Evolutionary conservation across 2,888 invertebrate species (phyloP).

Genomic region (Myathropa florea): DNA sequence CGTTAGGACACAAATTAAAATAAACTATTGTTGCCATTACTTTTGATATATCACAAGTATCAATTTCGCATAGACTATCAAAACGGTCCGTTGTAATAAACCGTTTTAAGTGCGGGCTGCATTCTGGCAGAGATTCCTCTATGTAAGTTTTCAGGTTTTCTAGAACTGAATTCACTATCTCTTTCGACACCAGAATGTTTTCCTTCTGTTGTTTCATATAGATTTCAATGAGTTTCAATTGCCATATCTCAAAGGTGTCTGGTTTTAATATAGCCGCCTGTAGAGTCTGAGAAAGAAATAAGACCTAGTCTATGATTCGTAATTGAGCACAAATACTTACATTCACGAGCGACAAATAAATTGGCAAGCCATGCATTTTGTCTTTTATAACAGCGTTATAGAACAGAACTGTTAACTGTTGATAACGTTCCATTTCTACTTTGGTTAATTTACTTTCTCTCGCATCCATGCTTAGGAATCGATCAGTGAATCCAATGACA

Average conservation of each 20-base stretch:
- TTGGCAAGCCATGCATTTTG: slow-evolving; percentile 87
- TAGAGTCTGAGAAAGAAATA: slow-evolving; percentile 81
- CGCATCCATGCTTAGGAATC: slow-evolving; percentile 82
- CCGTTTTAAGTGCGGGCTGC: slow-evolving; percentile 75
- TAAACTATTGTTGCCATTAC: slow-evolving; percentile 77
- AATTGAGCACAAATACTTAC: slow-evolving; percentile 80
- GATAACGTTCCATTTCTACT: slow-evolving; percentile 82
- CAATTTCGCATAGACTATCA: slow-evolving; percentile 37
- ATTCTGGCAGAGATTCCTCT: slow-evolving; percentile 73
- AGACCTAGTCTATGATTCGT: not conserved
- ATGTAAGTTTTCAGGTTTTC: slow-evolving; percentile 76
- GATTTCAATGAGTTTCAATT: slow-evolving; percentile 86
- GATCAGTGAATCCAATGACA: slow-evolving; percentile 86
- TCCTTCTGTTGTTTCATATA: slow-evolving; percentile 78
- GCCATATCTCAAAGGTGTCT: slow-evolving; percentile 86
- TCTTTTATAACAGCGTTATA: slow-evolving; percentile 92
- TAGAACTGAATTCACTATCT: slow-evolving; percentile 77
- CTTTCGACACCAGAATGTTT: slow-evolving; percentile 77
- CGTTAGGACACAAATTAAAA: slow-evolving; percentile 77
- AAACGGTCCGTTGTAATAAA: slow-evolving; percentile 74
- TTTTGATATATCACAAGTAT: slow-evolving; percentile 73
- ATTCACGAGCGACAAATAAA: slow-evolving; percentile 87
- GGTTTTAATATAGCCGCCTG: slow-evolving; percentile 82
- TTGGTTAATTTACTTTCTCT: slow-evolving; percentile 76
- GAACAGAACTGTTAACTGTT: slow-evolving; percentile 85